phyloP scores from a whole-genome alignment of 2,113 vertebrate species.

The Vidua chalybeata region DNA sequence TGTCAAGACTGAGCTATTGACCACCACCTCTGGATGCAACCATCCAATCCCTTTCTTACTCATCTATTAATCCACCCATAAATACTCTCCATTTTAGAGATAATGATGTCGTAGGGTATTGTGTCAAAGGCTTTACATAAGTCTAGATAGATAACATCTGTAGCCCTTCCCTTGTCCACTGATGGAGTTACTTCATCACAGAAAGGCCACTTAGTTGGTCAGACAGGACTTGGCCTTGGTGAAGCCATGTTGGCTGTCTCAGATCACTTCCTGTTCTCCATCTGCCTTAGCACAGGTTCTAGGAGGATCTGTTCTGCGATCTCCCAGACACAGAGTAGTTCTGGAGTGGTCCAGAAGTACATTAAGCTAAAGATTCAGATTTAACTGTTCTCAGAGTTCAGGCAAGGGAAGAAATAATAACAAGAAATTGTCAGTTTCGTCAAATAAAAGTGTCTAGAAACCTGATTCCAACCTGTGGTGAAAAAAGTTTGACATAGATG shows the following conservation, averaged over 20 bases:
- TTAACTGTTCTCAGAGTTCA: neutral
- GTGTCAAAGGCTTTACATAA: neutral
- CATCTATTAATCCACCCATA: neutral
- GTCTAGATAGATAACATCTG: neutral
- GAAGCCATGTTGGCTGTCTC: neutral
- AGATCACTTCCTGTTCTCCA: neutral
- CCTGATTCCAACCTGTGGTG: neutral
- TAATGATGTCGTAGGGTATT: too few relatives aligned
- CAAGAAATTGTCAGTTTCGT: neutral
- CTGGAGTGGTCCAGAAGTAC: neutral
- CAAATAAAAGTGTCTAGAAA: neutral
- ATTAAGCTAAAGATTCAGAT: neutral
- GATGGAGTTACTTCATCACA: neutral
- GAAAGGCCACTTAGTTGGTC: neutral
- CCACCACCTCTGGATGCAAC: neutral
- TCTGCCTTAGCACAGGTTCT: neutral
- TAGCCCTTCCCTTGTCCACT: neutral
- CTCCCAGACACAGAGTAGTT: neutral
- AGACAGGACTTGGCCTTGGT: neutral
- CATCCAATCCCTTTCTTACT: neutral
- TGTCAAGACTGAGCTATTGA: fast-evolving
- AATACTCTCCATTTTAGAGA: neutral
- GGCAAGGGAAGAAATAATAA: neutral
- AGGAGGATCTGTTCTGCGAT: neutral
- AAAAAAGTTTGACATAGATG: neutral